A percentile compares a stretch with the other conserved stretches of the same genome.
These are phyloP conservation scores for Micromys minutus DNA, from an alignment of 2,113 vertebrate species.

Conservation along the genomic window DNA sequence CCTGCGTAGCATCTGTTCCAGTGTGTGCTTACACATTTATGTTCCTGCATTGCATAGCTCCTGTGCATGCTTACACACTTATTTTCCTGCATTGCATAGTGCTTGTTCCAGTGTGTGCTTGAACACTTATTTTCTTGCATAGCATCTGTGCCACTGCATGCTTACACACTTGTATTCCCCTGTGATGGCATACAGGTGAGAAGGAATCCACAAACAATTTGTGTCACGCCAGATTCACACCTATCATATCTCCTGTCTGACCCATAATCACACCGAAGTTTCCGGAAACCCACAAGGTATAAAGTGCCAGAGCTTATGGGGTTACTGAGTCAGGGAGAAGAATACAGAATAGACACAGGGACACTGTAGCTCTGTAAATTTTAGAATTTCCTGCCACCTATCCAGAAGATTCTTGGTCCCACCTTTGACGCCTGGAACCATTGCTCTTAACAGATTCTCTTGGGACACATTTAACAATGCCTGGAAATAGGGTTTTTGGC, in stretches of 20 bases:
- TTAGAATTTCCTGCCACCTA: background rate
- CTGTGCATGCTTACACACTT: background rate
- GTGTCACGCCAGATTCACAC: conserved; percentile 55
- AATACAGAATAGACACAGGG: background rate
- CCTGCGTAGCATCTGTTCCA: background rate
- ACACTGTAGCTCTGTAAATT: background rate
- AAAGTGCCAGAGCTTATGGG: background rate
- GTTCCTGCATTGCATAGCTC: background rate
- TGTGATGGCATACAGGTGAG: conserved; percentile 1
- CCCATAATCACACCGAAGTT: conserved; percentile 37
- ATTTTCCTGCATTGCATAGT: background rate
- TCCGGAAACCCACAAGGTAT: background rate
- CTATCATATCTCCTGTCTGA: background rate
- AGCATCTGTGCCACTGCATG: no score
- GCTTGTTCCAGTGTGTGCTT: background rate
- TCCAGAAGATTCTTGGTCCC: no score
- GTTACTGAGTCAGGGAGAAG: background rate
- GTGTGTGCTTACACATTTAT: background rate
- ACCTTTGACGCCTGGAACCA: background rate
- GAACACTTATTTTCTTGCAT: background rate
- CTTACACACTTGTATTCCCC: no score
- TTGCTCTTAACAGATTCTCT: background rate
- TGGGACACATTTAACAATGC: background rate
- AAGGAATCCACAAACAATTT: conserved; percentile 67
- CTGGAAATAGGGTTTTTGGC: background rate